phyloP scores from a whole-genome alignment of 2,797 vertebrate species.

The Paguma larvata region DNA sequence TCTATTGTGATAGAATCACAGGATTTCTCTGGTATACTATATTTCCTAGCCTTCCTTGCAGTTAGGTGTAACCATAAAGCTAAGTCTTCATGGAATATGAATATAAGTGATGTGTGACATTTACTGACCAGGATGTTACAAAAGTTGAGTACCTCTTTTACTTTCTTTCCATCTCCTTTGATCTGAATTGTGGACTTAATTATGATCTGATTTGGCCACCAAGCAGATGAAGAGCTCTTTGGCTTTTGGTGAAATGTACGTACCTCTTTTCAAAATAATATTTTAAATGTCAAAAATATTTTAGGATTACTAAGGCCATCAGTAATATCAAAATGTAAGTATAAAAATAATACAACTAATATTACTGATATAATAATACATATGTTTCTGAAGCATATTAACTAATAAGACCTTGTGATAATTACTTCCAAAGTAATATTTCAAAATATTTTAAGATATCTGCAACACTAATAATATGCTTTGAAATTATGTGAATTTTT shows the following conservation, averaged over 20 bases:
- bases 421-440: background rate
- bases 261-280: background rate
- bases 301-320: background rate
- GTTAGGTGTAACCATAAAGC: background rate
- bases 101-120: background rate
- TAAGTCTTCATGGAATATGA: slow-evolving; percentile 23
- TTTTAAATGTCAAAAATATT: background rate
- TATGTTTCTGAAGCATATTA: background rate
- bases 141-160: background rate
- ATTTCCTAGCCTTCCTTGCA: background rate
- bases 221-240: background rate
- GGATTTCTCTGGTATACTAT: background rate
- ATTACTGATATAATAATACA: background rate
- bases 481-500: background rate
- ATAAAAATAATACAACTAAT: background rate
- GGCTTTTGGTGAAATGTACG: background rate
- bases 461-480: background rate
- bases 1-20: background rate
- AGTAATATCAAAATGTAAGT: background rate
- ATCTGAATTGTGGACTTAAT: background rate
- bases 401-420: background rate
- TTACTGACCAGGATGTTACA: background rate
- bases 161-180: background rate
- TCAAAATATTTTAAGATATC: slow-evolving; percentile 29
- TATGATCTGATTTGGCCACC: background rate